Evolutionary conservation across 2,797 vertebrate species (phyloP), one percentile per base, ranked within the genome.

Genomic region (Phalanger gymnotis): DNA sequence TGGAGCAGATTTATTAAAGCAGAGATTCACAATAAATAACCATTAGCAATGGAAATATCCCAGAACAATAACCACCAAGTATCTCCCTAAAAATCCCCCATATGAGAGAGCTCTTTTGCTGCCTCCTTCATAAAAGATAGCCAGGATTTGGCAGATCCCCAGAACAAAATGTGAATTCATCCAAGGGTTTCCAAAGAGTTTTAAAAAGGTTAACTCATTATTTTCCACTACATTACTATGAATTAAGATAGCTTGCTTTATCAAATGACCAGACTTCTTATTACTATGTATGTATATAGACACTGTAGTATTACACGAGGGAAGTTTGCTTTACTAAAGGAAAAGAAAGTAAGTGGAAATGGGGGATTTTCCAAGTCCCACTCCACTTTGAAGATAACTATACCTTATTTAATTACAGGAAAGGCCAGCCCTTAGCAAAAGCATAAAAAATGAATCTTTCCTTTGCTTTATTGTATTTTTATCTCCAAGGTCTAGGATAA

Each of bases 1-100:
- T 66, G 61, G 56, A 93, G 94, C 94, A 73, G 81, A 96, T 90
- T 93, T 96, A 94, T 90, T 94, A 92, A 95, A 94, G 54, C 53
- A 94, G 31, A 96, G 96, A 96, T 90, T 95, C 81, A 95, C 30
- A 94, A 95, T 95, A 95, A 96, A 94, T 94, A 96, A 93, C 54
- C 87, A 96, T 94, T 97, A 91, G 54, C 92, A 94, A 92, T 92
- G 87, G 73, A 95, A 95, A 56, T 96, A 92, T 51, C 93, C 96
- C 94, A 93, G 95, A 96, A 94, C 56, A 94, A 93, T 31, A 91
- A 89, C 58, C 27, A 92, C 30, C 52, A 95, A 90, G 90, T 19
- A 96, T 56, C 73, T 87, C 73, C 73, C 73, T 87, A 87, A 87
- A 87, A 87, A 87, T 96, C 54, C 53, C 89, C 28, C 30, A 95